phyloP scores from a whole-genome alignment of 2,797 vertebrate genomes.

The Trichosurus vulpecula region DNA sequence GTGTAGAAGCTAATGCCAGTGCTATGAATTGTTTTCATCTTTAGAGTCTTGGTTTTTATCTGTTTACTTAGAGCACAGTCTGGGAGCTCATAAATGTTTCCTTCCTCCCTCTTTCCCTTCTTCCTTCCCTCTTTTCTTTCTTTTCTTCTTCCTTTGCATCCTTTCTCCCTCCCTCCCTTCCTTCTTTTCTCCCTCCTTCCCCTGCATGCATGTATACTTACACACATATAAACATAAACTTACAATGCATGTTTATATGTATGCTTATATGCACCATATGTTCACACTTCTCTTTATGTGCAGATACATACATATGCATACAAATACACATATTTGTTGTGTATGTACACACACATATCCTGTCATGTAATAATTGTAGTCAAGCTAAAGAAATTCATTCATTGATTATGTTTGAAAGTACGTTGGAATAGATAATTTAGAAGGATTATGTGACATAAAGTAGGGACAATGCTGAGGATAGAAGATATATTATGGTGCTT shows the following conservation, averaged over 20 bases:
- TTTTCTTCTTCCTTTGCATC: not conserved
- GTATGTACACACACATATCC: too few species aligned
- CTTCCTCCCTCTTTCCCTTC: not conserved
- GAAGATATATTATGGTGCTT: not conserved
- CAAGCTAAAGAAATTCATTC: not conserved
- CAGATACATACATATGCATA: too few species aligned
- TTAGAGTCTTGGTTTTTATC: not conserved
- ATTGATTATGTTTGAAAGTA: not conserved
- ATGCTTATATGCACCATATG: too few species aligned
- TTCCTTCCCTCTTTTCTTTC: not conserved
- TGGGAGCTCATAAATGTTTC: not conserved
- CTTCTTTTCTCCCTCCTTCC: too few species aligned
- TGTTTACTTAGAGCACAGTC: not conserved
- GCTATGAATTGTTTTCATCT: not conserved
- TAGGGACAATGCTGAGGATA: not conserved
- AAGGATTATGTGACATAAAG: not conserved
- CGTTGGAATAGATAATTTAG: not conserved
- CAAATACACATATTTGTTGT: not conserved
- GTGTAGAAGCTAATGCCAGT: not conserved
- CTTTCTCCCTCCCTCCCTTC: not conserved
- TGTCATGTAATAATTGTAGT: not conserved
- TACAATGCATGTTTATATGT: too few species aligned
- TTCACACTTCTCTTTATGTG: too few species aligned
- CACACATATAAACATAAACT: too few species aligned
- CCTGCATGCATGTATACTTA: too few species aligned